Base-by-base conservation (phyloP, 2,888 invertebrate species). In the Leptura quadrifasciata region DNA sequence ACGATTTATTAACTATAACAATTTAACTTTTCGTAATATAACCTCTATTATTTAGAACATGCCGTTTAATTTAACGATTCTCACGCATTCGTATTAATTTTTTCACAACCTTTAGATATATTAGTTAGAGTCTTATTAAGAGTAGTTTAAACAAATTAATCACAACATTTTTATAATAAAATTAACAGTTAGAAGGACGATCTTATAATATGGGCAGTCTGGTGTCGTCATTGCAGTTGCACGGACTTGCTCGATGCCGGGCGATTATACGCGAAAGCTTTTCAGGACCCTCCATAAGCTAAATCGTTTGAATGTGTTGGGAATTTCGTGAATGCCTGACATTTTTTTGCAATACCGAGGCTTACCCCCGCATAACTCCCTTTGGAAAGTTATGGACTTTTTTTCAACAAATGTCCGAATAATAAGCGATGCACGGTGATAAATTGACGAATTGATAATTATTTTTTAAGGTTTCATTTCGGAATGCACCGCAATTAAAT, bases 191-290 rank as follows among this genome's bases (percentile, higher is more conserved):
- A 69, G 79, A 77, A 76, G 80, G 80, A 83, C 82, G 82, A 81
- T 75, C 76, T 82, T 80, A 78, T 80, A 80, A 80, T 82, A 83
- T 81, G 80, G 83, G 82, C 81, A 81, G 81, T 82, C 81, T 77
- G 80, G 79, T 84, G 82, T 86, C 85, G 86, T 86, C 86, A 86
- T 84, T 86, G 86, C 86, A 86, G 84, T 80, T 77, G 76, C 69
- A 73, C 84, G 84, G 81, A 54, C 70, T 67, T 39, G 55, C 35
- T 61, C 82, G 83, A 80, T 47, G n/a, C 15, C n/a, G 18, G 31
- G 72, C 84, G 84, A 80, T 54, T 52, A 39, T 55, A 35, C 69
- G 76, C 81, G 80, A 81, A 76, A 69, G 76, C 76, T 80, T 79
- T 80, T 79, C 82, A 80, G 80, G 77, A 77, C 76, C 80, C 72